A percentile compares a stretch with the other conserved stretches of the same genome.
Conservation (phyloP, 2,888 invertebrate genomes). For the Helicoverpa assulta region DNA sequence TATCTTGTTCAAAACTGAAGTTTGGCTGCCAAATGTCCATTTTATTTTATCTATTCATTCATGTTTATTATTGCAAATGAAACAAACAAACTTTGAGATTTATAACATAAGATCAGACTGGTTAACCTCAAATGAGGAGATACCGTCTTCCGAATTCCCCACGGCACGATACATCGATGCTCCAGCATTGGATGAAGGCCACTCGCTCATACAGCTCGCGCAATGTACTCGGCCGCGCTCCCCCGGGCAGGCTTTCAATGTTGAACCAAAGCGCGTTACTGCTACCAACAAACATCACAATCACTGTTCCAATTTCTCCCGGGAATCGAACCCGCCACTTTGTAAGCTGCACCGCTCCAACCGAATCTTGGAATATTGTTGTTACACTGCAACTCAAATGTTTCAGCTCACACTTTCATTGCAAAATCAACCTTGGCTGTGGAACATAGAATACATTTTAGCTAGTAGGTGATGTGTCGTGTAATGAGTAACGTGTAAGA, state of each 20-base stretch:
- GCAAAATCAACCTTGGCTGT: background rate
- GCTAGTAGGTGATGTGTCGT: background rate
- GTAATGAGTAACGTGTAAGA: conserved; percentile 13
- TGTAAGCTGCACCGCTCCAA: conserved; percentile 50
- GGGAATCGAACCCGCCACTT: conserved; percentile 58
- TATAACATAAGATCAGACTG: background rate
- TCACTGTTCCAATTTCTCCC: conserved; percentile 57
- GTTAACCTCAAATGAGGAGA: background rate
- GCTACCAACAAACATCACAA: conserved; percentile 46
- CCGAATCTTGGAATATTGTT: conserved; percentile 54
- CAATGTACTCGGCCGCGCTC: conserved; percentile 30
- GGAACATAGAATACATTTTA: background rate
- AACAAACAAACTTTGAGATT: background rate
- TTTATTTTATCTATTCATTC: background rate
- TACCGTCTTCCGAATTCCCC: background rate
- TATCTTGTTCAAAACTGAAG: background rate
- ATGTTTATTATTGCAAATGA: background rate
- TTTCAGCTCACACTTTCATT: background rate
- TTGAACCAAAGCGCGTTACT: conserved; percentile 55
- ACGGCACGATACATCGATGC: conserved; percentile 2
- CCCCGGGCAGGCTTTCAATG: conserved; percentile 54
- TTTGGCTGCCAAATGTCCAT: background rate
- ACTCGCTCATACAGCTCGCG: conserved; percentile 3
- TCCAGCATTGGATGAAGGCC: conserved; percentile 8
- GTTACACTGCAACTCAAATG: conserved; percentile 36